Evolutionary conservation across 2,888 invertebrate species (phyloP), one percentile per base, ranked within the genome.

Genomic region (Germaria angustata): DNA sequence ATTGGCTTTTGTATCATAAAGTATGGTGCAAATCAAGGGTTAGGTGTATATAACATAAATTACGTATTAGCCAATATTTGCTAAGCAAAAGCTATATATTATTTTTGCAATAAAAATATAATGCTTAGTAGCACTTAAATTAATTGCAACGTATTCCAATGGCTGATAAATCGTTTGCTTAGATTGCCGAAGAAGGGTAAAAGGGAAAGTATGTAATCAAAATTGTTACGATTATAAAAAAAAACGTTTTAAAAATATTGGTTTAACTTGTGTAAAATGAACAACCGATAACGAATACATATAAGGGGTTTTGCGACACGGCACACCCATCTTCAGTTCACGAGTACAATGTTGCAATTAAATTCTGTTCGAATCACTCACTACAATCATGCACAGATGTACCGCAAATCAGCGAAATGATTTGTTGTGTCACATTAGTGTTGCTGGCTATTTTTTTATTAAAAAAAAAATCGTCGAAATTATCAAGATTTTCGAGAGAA

Each of bases 281-380:
- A 57, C 41, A 72, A 66, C 13, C 51, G 72, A 79, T 79, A 66
- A 71, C 39, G 24, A 57, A 28, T 32, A 41, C 51, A 32, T 63
- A 32, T 63, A 51, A 22, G 20, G n/a, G 9, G 28, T 53, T 20
- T 73, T 41, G 65, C 34, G 53, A 39, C 1, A 39, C 28, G 44
- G 36, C 75, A 75, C 75, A 75, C 75, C 75, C 75, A 66, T 41
- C 39, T 22, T 22, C n/a, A 32, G 9, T 17, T 2, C 24, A 39
- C 28, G 17, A n/a, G 2, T 32, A 51, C n/a, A 32, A 28, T 6
- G 28, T 59, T 46, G 46, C 24, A 51, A 49, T 61, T 51, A 28
- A 39, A 6, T 17, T 49, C 46, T 39, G 1, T 61, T 49, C 7
- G 20, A 68, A 66, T 80, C 72, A 80, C 72, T 66, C 66, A 28